These are phyloP conservation scores for Zaprionus inermis DNA, from an alignment of 1,140 invertebrate genomes.

Conservation along the genomic window DNA sequence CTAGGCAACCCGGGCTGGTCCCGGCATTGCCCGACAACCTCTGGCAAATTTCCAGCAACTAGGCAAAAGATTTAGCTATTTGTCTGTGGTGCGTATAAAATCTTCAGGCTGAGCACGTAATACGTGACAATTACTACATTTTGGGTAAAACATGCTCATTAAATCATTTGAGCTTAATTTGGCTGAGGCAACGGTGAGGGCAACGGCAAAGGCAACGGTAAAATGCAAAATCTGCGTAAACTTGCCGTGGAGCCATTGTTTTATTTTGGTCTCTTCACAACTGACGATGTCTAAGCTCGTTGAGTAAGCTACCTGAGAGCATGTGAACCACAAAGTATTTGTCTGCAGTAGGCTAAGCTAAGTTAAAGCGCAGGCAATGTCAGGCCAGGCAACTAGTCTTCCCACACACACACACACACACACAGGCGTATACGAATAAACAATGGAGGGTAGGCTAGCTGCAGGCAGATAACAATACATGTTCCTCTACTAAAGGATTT, in stretches of 20 bases:
- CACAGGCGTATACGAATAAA: slow-evolving; percentile 29
- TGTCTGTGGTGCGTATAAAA: slow-evolving; percentile 66
- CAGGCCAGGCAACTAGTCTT: slow-evolving; percentile 64
- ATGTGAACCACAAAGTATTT: slow-evolving; percentile 58
- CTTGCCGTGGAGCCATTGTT: slow-evolving; percentile 52
- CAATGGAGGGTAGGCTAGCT: slow-evolving; percentile 33
- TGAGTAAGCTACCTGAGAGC: slow-evolving; percentile 54
- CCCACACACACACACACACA: slow-evolving; percentile 28
- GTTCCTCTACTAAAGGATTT: slow-evolving; percentile 40
- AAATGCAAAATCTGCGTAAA: slow-evolving; percentile 66
- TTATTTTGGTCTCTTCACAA: slow-evolving; percentile 22
- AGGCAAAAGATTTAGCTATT: slow-evolving; percentile 77
- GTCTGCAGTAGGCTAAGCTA: slow-evolving; percentile 53
- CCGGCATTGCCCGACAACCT: too few species aligned
- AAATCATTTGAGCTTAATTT: slow-evolving; percentile 79
- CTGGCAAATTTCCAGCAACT: slow-evolving; percentile 37
- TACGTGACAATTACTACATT: slow-evolving; percentile 82
- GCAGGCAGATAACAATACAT: slow-evolving; percentile 46
- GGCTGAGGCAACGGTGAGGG: slow-evolving; percentile 19
- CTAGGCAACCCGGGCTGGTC: slow-evolving; percentile 22
- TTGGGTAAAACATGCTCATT: slow-evolving; percentile 79
- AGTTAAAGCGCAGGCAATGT: slow-evolving; percentile 50
- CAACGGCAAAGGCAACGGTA: slow-evolving; percentile 36
- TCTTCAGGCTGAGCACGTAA: slow-evolving; percentile 79
- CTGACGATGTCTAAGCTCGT: slow-evolving; percentile 20